A percentile compares a stretch with the other conserved stretches of the same genome.
These are phyloP conservation scores for Glossosoma conforme DNA, from an alignment of 1,140 invertebrate species.

Conservation along the genomic window DNA sequence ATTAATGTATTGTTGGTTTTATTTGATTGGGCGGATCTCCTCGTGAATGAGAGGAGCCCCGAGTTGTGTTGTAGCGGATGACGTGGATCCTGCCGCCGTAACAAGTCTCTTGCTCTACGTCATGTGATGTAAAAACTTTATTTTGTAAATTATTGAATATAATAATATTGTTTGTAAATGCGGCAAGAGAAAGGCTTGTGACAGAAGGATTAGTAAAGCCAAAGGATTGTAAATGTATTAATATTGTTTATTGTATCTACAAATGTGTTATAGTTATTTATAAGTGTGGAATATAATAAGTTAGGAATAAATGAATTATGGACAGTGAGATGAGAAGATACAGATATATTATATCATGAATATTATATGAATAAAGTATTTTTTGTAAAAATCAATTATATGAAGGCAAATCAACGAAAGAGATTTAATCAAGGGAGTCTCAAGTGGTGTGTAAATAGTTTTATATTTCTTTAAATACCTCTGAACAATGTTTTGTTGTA, in stretches of 20 bases:
- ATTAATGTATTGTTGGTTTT: background rate
- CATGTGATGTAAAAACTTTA: background rate
- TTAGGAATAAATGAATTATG: background rate
- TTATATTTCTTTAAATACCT: slow-evolving; percentile 20
- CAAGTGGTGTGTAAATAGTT: slow-evolving; percentile 15
- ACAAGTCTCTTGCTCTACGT: background rate
- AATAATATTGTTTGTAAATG: slow-evolving; percentile 13
- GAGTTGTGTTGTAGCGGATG: background rate
- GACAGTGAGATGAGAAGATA: slow-evolving; percentile 7
- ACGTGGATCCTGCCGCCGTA: background rate
- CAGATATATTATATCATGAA: slow-evolving; percentile 5
- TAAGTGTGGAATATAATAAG: slow-evolving; percentile 14
- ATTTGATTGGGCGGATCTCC: background rate
- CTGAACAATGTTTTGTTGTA: slow-evolving; percentile 8
- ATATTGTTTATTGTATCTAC: slow-evolving; percentile 17
- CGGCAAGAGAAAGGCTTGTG: slow-evolving; percentile 21
- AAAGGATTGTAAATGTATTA: slow-evolving; percentile 30
- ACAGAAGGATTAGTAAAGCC: slow-evolving; percentile 26
- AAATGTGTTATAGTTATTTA: slow-evolving; percentile 19
- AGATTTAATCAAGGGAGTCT: slow-evolving; percentile 11
- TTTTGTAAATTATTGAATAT: slow-evolving; percentile 23
- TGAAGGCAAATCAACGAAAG: slow-evolving; percentile 17
- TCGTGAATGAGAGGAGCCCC: background rate
- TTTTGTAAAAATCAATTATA: slow-evolving; percentile 17
- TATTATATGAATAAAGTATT: slow-evolving; percentile 3